Evolutionary conservation across 2,888 invertebrate species (phyloP), one percentile per base, ranked within the genome.

Genomic region (Antitype chi): DNA sequence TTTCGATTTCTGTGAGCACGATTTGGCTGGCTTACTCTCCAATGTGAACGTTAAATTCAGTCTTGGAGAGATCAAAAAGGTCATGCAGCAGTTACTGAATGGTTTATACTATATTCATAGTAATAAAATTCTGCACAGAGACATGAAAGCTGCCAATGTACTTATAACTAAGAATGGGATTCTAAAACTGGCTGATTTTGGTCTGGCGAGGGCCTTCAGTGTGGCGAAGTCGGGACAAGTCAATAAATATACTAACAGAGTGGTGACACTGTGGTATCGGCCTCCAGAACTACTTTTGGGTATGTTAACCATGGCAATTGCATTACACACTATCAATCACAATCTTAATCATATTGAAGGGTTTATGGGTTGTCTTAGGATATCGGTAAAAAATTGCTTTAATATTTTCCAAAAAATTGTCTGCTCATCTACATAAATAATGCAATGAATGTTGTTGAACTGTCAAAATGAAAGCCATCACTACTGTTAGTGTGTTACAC

Each of bases 131-230:
- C 94, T 99, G 0, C 99, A 99, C 91, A 97, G 99, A 88, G 99
- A 99, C 91, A 99, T 99, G 99, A 99, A 99, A 95, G 99, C 99
- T 15, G 99, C 99, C 0, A 99, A 99, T 96, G 99, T 99, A 52
- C 96, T 99, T 23, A 99, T 99, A 77, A 99, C 99, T 0, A 99
- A 99, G 93, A 98, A 98, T 93, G 99, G 99, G 0, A 98, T 99
- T 6, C 94, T 99, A 1, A 99, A 99, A 94, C 94, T 99, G 77
- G 99, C 99, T 4, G 99, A 99, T 96, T 99, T 99, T 95, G 99
- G 99, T 74, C 96, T 99, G 77, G 99, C 99, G 0, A 97, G 99
- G 89, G 99, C 99, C 0, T 99, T 99, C 92, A 99, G 99, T 94
- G 97, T 98, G 28, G 98, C 98, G 13, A 99, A 99, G 95, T 98